Conservation (phyloP, 2,797 vertebrate genomes). For the Gallirallus australis region DNA sequence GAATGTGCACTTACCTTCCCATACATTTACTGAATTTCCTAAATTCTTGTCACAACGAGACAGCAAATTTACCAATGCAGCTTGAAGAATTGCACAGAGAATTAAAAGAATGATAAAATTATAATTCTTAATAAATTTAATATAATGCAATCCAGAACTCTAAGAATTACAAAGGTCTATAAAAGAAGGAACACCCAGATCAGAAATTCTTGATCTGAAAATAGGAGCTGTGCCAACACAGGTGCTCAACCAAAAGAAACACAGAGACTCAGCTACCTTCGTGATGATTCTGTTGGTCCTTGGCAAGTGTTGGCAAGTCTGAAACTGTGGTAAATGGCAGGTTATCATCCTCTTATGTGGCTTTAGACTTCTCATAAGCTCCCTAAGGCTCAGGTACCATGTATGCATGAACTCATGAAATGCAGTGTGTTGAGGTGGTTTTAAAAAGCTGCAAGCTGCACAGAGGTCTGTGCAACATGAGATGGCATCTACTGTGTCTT, state of each 20-base stretch:
- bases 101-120: background rate
- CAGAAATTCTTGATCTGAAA: background rate
- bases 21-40: background rate
- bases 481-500: background rate
- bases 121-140: background rate
- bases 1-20: background rate
- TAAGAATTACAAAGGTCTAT: background rate
- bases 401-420: background rate
- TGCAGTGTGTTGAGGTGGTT: background rate
- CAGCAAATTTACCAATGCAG: background rate
- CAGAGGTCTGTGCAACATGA: background rate
- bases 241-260: background rate
- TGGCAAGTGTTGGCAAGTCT: background rate
- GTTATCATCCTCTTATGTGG: background rate
- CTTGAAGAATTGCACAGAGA: background rate
- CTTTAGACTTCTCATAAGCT: background rate
- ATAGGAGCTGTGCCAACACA: background rate
- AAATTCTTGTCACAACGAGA: background rate
- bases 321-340: background rate
- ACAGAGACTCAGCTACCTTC: background rate
- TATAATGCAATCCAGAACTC: background rate
- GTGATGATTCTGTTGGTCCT: background rate
- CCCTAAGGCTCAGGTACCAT: background rate
- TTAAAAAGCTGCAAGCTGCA: background rate
- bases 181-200: background rate